Evolutionary conservation across 1,140 invertebrate genomes (phyloP).

Genomic region (Zaprionus camerounensis): DNA sequence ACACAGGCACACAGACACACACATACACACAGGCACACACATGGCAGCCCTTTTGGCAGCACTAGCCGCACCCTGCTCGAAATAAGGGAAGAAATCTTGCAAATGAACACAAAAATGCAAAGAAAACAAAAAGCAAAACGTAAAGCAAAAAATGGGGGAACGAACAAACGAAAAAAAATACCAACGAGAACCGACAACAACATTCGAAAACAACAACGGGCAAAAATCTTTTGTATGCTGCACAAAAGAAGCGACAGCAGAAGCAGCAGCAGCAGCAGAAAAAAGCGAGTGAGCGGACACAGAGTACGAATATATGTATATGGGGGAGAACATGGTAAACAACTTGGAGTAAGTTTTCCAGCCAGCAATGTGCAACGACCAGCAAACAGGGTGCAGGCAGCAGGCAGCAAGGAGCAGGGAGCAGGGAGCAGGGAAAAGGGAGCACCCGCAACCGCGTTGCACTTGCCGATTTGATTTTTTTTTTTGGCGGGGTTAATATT

Average conservation of each 20-base stretch:
- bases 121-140: constrained; percentile 32
- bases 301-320: constrained; percentile 10
- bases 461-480: constrained; percentile 4
- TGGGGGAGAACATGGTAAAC: constrained; percentile 50
- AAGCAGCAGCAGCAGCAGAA: constrained; percentile 23
- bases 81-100: constrained; percentile 80
- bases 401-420: background rate
- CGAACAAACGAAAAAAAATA: background rate
- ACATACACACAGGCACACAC: background rate
- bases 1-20: constrained; percentile 29
- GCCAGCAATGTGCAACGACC: constrained; percentile 13
- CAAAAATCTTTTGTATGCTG: constrained; percentile 77
- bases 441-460: background rate
- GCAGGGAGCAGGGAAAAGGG: background rate
- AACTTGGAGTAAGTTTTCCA: constrained; percentile 64
- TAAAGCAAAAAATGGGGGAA: constrained; percentile 20
- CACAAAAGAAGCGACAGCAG: constrained; percentile 67
- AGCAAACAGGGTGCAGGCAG: background rate
- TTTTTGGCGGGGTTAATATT: constrained; percentile 44
- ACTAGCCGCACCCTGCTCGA: constrained; percentile 31
- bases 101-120: constrained; percentile 77
- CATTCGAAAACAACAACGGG: constrained; percentile 67
- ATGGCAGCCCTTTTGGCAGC: constrained; percentile 44
- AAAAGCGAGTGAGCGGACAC: constrained; percentile 20
- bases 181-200: constrained; percentile 15